These are phyloP conservation scores for Tinamus major DNA, from an alignment of 2,797 vertebrate genomes.

Conservation along the genomic window DNA sequence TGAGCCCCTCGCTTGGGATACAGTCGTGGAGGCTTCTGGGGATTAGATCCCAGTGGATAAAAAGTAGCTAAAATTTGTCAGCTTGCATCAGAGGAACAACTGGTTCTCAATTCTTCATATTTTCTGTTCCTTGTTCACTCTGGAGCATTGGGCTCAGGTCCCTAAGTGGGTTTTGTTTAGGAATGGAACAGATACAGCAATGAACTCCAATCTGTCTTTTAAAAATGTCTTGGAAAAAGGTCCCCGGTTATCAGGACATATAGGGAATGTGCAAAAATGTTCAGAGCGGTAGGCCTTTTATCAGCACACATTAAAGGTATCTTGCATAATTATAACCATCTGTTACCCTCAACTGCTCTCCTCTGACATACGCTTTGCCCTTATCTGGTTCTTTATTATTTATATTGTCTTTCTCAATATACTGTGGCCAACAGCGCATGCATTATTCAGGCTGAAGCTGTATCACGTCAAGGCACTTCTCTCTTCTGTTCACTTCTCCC, in stretches of 20 bases:
- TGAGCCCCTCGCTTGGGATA: too few relatives aligned
- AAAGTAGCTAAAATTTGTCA: neutral
- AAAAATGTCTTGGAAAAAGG: neutral
- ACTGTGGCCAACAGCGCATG: neutral
- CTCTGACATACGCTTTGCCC: neutral
- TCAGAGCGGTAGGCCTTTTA: neutral
- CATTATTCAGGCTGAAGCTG: neutral
- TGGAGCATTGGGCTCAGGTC: neutral
- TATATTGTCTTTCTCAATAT: neutral
- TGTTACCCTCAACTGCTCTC: too few relatives aligned
- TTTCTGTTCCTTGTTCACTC: neutral
- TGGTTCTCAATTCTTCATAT: neutral
- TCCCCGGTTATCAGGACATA: neutral
- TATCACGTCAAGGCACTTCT: neutral
- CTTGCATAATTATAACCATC: neutral
- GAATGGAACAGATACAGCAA: neutral
- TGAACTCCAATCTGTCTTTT: neutral
- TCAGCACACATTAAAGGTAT: neutral
- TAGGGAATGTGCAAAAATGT: accelerated
- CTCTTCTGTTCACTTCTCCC: neutral
- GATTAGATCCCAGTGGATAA: neutral
- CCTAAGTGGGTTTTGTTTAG: neutral
- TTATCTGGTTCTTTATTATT: neutral
- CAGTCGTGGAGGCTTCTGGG: neutral
- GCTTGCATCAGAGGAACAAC: neutral